Conservation (phyloP, 2,888 invertebrate species). For the Cabera pusaria region DNA sequence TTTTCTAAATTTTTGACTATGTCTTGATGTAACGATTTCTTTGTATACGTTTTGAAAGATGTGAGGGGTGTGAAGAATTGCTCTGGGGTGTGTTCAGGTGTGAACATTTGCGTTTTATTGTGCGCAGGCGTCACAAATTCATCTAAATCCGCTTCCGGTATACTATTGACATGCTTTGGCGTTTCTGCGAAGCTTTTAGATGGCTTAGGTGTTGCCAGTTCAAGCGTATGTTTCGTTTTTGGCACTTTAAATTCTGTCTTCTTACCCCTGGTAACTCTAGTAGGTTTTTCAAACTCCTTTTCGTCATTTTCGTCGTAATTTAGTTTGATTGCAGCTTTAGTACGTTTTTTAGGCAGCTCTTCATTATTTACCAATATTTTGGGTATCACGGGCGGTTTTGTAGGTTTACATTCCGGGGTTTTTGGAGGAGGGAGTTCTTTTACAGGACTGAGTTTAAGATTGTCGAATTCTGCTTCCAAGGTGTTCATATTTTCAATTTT, state of each 20-base stretch:
- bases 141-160: conserved; percentile 39
- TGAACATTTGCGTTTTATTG: conserved; percentile 54
- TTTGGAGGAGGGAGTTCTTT: conserved; percentile 33
- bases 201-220: too few species aligned
- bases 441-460: conserved; percentile 12
- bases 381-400: conserved; percentile 33
- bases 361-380: conserved; percentile 53
- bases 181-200: too few species aligned
- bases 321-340: conserved; percentile 55
- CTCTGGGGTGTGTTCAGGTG: conserved; percentile 53
- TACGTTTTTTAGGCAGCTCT: conserved; percentile 57
- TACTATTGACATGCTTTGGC: too few species aligned
- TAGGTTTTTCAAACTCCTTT: conserved; percentile 32
- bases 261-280: neutral
- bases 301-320: conserved; percentile 52
- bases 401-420: conserved; percentile 50
- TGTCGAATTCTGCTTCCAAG: conserved; percentile 41
- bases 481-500: conserved; percentile 39
- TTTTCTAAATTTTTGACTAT: conserved; percentile 65
- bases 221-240: too few species aligned
- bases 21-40: conserved; percentile 42
- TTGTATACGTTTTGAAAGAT: conserved; percentile 55
- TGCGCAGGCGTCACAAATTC: too few species aligned
- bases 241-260: conserved; percentile 63
- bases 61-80: conserved; percentile 66